Base-by-base conservation (phyloP, 2,888 invertebrate genomes). In the Abrostola tripartita region DNA sequence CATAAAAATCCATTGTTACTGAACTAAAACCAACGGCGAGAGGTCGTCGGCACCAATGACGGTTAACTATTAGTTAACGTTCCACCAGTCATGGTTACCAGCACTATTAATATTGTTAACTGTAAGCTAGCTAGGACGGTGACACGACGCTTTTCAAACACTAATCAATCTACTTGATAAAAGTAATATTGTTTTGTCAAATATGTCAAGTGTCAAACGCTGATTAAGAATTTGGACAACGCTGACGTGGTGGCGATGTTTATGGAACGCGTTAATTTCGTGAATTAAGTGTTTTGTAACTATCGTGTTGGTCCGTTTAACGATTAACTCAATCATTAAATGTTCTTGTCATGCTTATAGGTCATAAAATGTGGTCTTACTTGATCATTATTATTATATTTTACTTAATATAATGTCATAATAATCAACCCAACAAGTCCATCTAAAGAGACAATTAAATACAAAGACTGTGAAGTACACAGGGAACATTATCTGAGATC, bases 161-260 rank as follows among this genome's bases (percentile, higher is more conserved):
- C 65, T 61, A 63, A 78, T 78, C 71, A 76, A 78, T 74, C 76
- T 67, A 63, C 44, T 73, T 78, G 53, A 64, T 68, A 73, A 70
- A 75, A 73, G 52, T 62, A 68, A 73, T 70, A 77, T 59, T 63
- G 65, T 65, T 68, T 71, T 62, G 63, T 71, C 62, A 65, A 76
- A 68, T 55, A 56, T 74, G 71, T 73, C 69, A 55, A 50, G 36
- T 44, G 51, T 61, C 64, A 60, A 74, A 68, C 68, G 64, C 47
- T 73, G 56, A 60, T 73, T 71, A 68, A 44, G 53, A 64, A 50
- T 61, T 57, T 7, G 37, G 53, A 57, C 53, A 41, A 12, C 47
- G 37, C 47, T n/a, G 54, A 24, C 44, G 44, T 47, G 9, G 44
- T 2, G 14, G 14, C 44, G 44, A 24, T 35, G 41, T 9, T 51